These are phyloP conservation scores for Prionailurus bengalensis DNA, from an alignment of 2,113 vertebrate genomes.

Conservation along the genomic window DNA sequence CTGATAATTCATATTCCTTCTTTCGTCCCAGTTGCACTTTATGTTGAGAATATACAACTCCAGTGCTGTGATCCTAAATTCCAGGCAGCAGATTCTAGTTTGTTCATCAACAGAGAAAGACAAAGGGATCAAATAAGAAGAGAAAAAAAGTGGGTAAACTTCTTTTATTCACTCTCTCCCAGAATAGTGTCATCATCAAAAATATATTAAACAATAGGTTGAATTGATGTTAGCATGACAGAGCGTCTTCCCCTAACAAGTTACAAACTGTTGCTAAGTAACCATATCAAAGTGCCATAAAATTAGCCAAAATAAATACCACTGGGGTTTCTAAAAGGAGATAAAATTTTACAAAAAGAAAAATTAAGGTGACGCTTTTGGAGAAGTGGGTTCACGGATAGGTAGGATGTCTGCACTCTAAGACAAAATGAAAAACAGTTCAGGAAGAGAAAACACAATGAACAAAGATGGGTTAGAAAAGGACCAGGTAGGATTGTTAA, in stretches of 20 bases:
- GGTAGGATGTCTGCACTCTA: neutral
- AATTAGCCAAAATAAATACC: neutral
- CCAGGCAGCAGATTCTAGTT: neutral
- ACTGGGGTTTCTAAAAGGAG: neutral
- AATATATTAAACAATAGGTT: neutral
- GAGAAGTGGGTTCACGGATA: neutral
- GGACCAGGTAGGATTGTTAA: rapidly evolving
- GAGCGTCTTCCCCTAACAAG: neutral
- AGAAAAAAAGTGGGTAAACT: neutral
- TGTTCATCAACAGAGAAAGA: neutral
- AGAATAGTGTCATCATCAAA: neutral
- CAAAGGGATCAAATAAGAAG: neutral
- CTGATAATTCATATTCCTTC: neutral
- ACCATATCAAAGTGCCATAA: neutral
- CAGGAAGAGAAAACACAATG: neutral
- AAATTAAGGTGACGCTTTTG: neutral
- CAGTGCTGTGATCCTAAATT: neutral
- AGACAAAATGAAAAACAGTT: neutral
- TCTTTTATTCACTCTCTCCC: neutral
- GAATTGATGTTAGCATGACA: neutral
- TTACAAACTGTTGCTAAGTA: neutral
- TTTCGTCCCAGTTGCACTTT: neutral
- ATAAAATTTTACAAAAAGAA: neutral
- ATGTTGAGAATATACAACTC: neutral
- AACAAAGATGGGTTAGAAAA: neutral